Evolutionary conservation across 2,113 vertebrate genomes (phyloP).

Genomic region (Xiphorhynchus elegans): DNA sequence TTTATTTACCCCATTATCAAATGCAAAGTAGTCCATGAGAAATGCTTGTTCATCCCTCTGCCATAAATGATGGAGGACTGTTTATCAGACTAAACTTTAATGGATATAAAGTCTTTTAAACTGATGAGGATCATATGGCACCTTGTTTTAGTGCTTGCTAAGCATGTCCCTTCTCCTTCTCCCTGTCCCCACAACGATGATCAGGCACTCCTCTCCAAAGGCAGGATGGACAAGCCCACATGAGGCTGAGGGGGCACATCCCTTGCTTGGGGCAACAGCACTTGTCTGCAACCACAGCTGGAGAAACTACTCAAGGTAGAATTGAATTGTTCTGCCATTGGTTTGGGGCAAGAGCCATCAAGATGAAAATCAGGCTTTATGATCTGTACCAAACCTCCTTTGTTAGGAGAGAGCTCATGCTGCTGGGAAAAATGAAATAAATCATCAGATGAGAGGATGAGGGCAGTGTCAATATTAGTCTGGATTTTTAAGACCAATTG

Average conservation of each 20-base stretch:
- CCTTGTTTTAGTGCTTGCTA: background rate
- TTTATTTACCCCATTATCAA: background rate
- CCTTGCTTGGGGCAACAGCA: background rate
- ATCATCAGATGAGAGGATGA: background rate
- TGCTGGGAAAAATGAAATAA: background rate
- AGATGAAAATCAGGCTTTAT: background rate
- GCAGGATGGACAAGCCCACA: background rate
- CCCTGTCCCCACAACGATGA: background rate
- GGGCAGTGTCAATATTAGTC: background rate
- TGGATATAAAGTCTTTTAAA: background rate
- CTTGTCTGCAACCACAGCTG: background rate
- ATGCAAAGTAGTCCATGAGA: fast-evolving
- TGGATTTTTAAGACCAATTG: background rate
- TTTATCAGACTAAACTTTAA: background rate
- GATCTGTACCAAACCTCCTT: background rate
- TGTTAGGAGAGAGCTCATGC: background rate
- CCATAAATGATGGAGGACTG: background rate
- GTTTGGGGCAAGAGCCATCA: background rate
- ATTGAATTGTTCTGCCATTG: background rate
- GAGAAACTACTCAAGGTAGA: background rate
- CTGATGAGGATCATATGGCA: background rate
- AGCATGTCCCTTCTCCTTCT: background rate
- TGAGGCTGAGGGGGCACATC: background rate
- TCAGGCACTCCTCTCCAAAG: background rate
- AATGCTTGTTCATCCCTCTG: background rate